phyloP scores from a whole-genome alignment of 2,888 invertebrate species.

The Hedya salicella region DNA sequence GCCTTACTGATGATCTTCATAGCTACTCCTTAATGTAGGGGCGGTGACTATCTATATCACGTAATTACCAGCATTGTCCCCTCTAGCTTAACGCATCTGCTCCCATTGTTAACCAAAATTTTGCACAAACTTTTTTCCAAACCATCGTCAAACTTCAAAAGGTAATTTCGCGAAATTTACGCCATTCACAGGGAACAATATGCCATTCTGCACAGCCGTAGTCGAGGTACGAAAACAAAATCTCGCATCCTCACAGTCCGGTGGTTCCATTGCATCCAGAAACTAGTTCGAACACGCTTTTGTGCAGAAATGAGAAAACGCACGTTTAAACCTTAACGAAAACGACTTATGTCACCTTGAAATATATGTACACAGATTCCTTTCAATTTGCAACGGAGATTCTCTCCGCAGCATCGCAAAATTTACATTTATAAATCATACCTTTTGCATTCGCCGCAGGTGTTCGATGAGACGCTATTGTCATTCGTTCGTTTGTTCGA shows the following conservation, averaged over 20 bases:
- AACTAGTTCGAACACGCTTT: slow-evolving; percentile 60
- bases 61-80: slow-evolving; percentile 40
- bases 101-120: slow-evolving; percentile 38
- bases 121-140: slow-evolving; percentile 39
- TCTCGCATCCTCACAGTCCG: slow-evolving; percentile 62
- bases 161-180: slow-evolving; percentile 41
- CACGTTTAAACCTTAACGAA: not conserved
- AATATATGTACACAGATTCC: slow-evolving; percentile 56
- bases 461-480: slow-evolving; percentile 69
- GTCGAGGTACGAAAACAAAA: slow-evolving; percentile 56
- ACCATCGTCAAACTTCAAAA: slow-evolving; percentile 42
- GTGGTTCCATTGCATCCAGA: slow-evolving; percentile 60
- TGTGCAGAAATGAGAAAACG: slow-evolving; percentile 53
- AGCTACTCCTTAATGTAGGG: slow-evolving; percentile 43
- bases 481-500: slow-evolving; percentile 56
- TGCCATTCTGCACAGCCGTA: slow-evolving; percentile 35
- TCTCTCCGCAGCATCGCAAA: slow-evolving; percentile 67
- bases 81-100: slow-evolving; percentile 36
- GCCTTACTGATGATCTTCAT: slow-evolving; percentile 25
- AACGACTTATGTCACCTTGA: not conserved
- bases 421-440: slow-evolving; percentile 74
- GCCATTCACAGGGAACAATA: slow-evolving; percentile 37
- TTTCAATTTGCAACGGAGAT: slow-evolving; percentile 52
- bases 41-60: slow-evolving; percentile 39
- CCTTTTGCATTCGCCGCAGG: slow-evolving; percentile 62